phyloP scores from a whole-genome alignment of 2,113 vertebrate species.

The Oncorhynchus gorbuscha region DNA sequence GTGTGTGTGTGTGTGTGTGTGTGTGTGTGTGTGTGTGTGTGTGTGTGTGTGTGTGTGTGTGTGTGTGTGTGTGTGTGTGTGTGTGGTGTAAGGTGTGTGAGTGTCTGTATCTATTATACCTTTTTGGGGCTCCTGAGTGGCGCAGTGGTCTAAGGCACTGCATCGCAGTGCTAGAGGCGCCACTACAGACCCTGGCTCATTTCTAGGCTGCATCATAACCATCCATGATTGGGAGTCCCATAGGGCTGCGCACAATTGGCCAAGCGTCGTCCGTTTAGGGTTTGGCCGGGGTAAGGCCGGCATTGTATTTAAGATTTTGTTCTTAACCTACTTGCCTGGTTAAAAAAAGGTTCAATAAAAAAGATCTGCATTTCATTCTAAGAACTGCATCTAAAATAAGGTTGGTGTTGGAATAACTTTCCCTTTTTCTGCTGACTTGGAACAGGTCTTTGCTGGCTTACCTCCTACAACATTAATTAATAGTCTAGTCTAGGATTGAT shows the following conservation, averaged over 20 bases:
- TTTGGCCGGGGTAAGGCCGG: too few relatives aligned
- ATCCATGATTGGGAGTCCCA: too few relatives aligned
- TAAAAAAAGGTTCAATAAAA: too few relatives aligned
- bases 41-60: not conserved
- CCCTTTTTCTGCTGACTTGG: conserved; percentile 70
- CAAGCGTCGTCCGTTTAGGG: too few relatives aligned
- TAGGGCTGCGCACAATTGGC: too few relatives aligned
- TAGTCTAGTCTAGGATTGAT: conserved; percentile 70
- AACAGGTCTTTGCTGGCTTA: conserved; percentile 54
- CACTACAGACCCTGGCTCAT: too few relatives aligned
- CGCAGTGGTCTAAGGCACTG: too few relatives aligned
- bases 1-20: not conserved
- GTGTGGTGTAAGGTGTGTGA: not conserved
- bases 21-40: conserved; percentile 9
- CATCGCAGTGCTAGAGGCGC: too few relatives aligned
- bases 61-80: not conserved
- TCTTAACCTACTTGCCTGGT: too few relatives aligned
- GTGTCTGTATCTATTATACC: not conserved
- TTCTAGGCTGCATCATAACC: too few relatives aligned
- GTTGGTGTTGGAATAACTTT: conserved; percentile 14
- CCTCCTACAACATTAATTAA: conserved; percentile 79
- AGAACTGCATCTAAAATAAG: conserved; percentile 24
- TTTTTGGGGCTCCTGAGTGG: too few relatives aligned
- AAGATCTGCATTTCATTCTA: conserved; percentile 9
- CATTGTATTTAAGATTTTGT: too few relatives aligned